phyloP scores from a whole-genome alignment of 2,888 invertebrate genomes.

The Anaspis maculata region DNA sequence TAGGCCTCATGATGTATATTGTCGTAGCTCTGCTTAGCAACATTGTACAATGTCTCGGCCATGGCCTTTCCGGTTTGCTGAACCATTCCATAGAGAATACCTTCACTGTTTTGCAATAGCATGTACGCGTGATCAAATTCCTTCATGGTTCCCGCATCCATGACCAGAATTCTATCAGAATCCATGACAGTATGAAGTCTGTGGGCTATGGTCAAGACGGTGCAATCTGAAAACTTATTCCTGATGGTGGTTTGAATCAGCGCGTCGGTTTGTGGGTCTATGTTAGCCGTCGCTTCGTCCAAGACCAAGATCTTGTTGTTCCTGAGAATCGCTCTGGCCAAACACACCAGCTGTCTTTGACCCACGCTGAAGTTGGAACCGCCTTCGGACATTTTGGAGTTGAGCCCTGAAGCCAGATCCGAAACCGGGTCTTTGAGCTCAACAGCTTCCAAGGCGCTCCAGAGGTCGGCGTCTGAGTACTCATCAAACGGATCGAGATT shows the following conservation, averaged over 20 bases:
- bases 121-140: conserved; percentile 71
- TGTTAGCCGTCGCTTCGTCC: conserved; percentile 75
- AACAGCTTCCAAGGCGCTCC: conserved; percentile 77
- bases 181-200: conserved; percentile 81
- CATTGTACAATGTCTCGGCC: conserved; percentile 53
- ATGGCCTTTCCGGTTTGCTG: conserved; percentile 62
- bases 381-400: conserved; percentile 52
- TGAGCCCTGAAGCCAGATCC: conserved; percentile 44
- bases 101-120: conserved; percentile 48
- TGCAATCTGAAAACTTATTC: conserved; percentile 64
- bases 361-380: conserved; percentile 42
- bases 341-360: conserved; percentile 61
- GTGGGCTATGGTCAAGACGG: conserved; percentile 78
- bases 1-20: too few species aligned
- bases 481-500: conserved; percentile 87
- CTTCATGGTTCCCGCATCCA: conserved; percentile 67
- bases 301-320: conserved; percentile 34
- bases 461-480: conserved; percentile 60
- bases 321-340: conserved; percentile 55
- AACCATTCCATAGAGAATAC: conserved; percentile 55
- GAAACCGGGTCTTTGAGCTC: conserved; percentile 57
- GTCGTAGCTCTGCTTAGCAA: conserved; percentile 44
- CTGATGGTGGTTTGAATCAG: conserved; percentile 71
- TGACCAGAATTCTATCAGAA: conserved; percentile 70
- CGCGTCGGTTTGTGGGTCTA: conserved; percentile 69